These are phyloP conservation scores for Falco rusticolus DNA, from an alignment of 2,797 vertebrate species.

Conservation along the genomic window DNA sequence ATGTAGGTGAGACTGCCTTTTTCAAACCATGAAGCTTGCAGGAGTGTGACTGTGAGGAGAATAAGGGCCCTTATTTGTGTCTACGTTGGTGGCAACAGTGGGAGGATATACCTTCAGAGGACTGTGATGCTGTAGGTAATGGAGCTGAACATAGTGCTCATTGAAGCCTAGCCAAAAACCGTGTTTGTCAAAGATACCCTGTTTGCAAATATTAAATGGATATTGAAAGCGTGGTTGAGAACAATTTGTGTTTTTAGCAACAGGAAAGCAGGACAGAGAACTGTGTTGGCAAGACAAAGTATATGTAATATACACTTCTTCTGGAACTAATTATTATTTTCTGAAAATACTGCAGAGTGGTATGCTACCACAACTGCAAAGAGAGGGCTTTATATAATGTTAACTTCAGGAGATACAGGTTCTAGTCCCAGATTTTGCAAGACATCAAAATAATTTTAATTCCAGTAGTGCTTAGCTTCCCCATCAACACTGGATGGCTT, in stretches of 20 bases:
- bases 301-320: background rate
- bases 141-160: background rate
- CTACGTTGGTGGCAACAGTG: background rate
- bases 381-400: background rate
- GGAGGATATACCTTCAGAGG: background rate
- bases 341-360: background rate
- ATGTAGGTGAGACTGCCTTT: background rate
- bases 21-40: background rate
- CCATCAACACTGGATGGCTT: background rate
- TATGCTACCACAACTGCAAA: background rate
- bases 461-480: background rate
- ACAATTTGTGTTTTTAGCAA: constrained; percentile 29
- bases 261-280: background rate
- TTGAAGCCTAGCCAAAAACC: background rate
- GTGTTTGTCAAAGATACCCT: background rate
- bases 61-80: background rate
- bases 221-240: constrained; percentile 3
- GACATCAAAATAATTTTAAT: background rate
- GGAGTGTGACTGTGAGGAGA: background rate
- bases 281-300: background rate
- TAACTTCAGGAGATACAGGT: background rate
- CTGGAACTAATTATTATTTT: background rate
- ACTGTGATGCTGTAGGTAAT: background rate
- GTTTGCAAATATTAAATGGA: constrained; percentile 34
- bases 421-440: background rate